phyloP scores from a whole-genome alignment of 2,797 vertebrate species.

The Manis crassicaudata region DNA sequence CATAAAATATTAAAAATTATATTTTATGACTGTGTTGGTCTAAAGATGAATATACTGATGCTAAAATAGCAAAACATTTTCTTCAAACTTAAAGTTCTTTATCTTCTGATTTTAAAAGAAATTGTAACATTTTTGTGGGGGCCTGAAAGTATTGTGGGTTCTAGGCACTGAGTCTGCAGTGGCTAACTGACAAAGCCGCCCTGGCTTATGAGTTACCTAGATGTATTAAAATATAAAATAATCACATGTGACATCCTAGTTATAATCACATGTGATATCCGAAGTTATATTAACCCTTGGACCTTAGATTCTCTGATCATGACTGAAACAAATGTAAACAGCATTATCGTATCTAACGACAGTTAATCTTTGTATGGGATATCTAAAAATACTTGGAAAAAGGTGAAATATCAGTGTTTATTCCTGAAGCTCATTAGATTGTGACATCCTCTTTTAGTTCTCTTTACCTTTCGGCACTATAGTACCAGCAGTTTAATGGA shows the following conservation, averaged over 20 bases:
- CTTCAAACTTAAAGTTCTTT: background rate
- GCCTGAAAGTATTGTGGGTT: background rate
- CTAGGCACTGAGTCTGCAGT: no score
- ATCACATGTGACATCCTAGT: background rate
- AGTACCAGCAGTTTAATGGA: background rate
- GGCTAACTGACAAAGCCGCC: background rate
- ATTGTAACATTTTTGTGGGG: background rate
- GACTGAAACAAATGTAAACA: background rate
- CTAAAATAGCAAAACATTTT: background rate
- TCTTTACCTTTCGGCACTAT: background rate
- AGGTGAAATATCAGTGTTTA: background rate
- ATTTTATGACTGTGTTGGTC: background rate
- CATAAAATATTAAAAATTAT: background rate
- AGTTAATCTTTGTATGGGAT: background rate
- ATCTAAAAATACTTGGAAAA: slow-evolving; percentile 40
- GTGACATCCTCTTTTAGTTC: background rate
- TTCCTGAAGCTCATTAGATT: background rate
- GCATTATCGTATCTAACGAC: background rate
- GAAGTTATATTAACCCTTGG: background rate
- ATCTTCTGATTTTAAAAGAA: slow-evolving; percentile 16
- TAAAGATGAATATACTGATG: background rate
- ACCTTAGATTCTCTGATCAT: background rate
- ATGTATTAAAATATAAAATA: background rate
- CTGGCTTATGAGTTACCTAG: background rate
- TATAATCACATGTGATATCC: background rate